Conservation (phyloP, 1,140 invertebrate genomes). For the Pollicipes pollicipes region DNA sequence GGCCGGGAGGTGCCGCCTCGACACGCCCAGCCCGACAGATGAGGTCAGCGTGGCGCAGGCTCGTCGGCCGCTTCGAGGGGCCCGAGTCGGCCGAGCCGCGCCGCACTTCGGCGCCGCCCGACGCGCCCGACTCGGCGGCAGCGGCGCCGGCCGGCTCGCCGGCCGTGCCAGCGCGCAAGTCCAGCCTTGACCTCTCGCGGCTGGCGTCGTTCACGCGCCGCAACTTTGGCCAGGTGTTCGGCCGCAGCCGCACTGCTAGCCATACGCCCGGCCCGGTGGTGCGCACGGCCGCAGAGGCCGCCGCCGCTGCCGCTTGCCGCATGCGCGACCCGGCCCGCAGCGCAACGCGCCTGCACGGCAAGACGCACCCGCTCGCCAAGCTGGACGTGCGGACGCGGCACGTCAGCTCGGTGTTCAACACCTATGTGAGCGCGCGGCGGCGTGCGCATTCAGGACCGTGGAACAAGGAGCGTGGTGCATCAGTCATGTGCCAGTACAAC, state of each 20-base stretch:
- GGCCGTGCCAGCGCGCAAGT: neutral
- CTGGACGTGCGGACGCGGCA: neutral
- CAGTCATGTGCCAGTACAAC: neutral
- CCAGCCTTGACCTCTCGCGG: neutral
- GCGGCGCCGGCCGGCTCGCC: neutral
- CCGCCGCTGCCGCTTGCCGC: neutral
- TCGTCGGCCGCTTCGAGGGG: neutral
- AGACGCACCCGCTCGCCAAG: neutral
- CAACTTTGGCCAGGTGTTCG: neutral
- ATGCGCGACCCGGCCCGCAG: neutral
- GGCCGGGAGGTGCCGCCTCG: neutral
- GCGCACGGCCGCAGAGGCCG: neutral
- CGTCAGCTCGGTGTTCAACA: neutral
- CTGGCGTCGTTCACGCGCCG: neutral
- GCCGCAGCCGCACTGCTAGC: neutral
- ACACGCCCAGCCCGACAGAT: neutral
- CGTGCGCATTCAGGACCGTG: neutral
- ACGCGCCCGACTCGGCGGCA: neutral
- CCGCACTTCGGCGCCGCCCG: neutral
- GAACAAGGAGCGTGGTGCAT: too few relatives aligned
- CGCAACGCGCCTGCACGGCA: neutral
- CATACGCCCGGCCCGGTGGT: neutral
- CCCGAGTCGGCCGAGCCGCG: neutral
- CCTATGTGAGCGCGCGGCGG: neutral
- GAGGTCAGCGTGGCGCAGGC: neutral